A percentile compares a stretch with the other conserved stretches of the same genome.
These are phyloP conservation scores for Nilaparvata lugens DNA, from an alignment of 1,140 invertebrate genomes.

Conservation along the genomic window DNA sequence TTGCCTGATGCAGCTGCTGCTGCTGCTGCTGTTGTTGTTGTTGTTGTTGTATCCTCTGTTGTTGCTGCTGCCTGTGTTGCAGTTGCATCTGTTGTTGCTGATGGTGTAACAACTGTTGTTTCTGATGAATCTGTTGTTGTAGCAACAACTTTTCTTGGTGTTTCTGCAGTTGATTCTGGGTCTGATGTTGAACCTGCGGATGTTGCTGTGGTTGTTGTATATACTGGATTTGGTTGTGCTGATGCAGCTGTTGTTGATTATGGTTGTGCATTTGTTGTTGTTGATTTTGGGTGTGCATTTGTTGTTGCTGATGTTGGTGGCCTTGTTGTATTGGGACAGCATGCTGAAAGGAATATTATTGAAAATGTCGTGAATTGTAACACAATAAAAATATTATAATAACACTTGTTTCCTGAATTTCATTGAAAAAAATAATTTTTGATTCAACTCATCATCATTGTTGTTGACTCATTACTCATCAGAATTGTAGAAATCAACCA, in stretches of 20 bases:
- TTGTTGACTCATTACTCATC: no score
- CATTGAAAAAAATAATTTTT: no score
- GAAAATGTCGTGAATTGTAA: no score
- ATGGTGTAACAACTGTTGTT: conserved; percentile 4
- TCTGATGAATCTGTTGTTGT: neutral
- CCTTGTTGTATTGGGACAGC: neutral
- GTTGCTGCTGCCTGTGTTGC: neutral
- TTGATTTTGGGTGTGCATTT: conserved; percentile 3
- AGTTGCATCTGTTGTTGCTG: conserved; percentile 9
- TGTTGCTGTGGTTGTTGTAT: conserved; percentile 9
- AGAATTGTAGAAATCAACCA: no score
- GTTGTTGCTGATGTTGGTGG: neutral
- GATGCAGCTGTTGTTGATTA: conserved; percentile 5
- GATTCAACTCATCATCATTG: no score
- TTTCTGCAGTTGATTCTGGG: conserved; percentile 8
- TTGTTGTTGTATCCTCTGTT: neutral
- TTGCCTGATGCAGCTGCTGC: neutral
- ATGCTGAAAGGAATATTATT: no score
- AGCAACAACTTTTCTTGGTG: neutral
- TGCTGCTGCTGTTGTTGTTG: neutral
- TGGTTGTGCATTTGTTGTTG: conserved; percentile 7
- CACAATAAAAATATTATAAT: no score
- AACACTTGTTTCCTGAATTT: no score
- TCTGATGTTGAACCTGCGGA: conserved; percentile 11
- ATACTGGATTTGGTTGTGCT: conserved; percentile 10